Percentiles rank a stretch among this genome's conserved stretches.
These are phyloP conservation scores for Mechanitis mazaeus DNA, from an alignment of 2,888 invertebrate species.

Conservation along the genomic window DNA sequence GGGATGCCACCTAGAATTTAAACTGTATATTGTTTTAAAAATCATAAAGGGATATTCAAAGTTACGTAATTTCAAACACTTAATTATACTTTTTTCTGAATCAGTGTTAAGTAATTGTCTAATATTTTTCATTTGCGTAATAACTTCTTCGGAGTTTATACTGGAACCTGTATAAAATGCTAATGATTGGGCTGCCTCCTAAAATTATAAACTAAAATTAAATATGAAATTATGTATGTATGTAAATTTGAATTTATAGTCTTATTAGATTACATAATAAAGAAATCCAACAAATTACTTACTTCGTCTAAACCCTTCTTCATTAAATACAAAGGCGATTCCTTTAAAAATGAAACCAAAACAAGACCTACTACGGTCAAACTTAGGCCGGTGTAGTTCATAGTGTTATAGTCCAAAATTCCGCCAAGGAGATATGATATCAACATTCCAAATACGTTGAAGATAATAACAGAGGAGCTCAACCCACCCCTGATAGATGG, in stretches of 20 bases:
- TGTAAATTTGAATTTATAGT: too few species aligned
- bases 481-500: constrained; percentile 25
- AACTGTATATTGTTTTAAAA: too few species aligned
- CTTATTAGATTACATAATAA: too few species aligned
- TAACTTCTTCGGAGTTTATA: background rate
- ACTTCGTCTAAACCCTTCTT: constrained; percentile 7
- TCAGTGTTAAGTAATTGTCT: background rate
- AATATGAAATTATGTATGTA: too few species aligned
- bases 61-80: too few species aligned
- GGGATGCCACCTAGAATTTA: too few species aligned
- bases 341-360: constrained; percentile 38
- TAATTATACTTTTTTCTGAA: background rate
- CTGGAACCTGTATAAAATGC: background rate
- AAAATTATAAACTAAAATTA: background rate
- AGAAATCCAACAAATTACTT: background rate
- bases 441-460: constrained; percentile 21
- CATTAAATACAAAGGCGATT: constrained; percentile 35
- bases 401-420: constrained; percentile 37
- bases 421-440: constrained; percentile 40
- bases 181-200: background rate
- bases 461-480: constrained; percentile 19
- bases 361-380: constrained; percentile 34
- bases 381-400: constrained; percentile 40
- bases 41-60: too few species aligned
- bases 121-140: background rate